Evolutionary conservation across 2,113 vertebrate genomes (phyloP), one percentile per base, ranked within the genome.

Genomic region (Hypomesus transpacificus): DNA sequence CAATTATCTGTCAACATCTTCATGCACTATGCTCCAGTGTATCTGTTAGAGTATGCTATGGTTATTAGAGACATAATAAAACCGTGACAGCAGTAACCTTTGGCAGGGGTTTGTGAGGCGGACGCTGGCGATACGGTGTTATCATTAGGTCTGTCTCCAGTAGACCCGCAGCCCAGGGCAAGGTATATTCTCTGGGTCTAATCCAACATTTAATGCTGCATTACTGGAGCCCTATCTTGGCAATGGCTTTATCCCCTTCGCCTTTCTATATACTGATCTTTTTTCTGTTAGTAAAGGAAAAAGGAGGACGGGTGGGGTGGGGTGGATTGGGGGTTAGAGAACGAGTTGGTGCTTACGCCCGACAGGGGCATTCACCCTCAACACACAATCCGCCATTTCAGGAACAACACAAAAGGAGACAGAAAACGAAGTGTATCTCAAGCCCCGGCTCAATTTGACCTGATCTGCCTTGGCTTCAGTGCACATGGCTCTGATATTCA

Each of bases 21-120:
- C 16, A 24, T 61, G 22, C 22, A 61, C 24, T 14, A 14, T 61
- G 16, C 22, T 26, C 14, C 24, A 14, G 4, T 28, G 59, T 26
- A 22, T 61, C 59, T 28, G 57, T 21, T 24, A 22, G 57, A 59
- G 13, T 61, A 2, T 22, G 59, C 59, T 24, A 14, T 28, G 59
- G 24, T 28, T 61, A 28, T 59, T 59, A 59, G n/a, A 21, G 57
- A 20, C 57, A 59, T 59, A 59, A 59, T 59, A 61, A 61, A 68
- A 56, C 11, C 31, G 24, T 22, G 74, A 71, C 73, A 68, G 70
- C 72, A 20, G 51, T 73, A 69, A 82, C 70, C 73, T 82, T 82
- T 68, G 56, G 51, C 51, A 66, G 50, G 20, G 34, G 39, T 46
- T 66, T 62, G 65, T 24, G 46, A 74, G 31, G 72, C 71, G 57